Evolutionary conservation across 2,113 vertebrate species (phyloP).

Genomic region (Pitta sordida): DNA sequence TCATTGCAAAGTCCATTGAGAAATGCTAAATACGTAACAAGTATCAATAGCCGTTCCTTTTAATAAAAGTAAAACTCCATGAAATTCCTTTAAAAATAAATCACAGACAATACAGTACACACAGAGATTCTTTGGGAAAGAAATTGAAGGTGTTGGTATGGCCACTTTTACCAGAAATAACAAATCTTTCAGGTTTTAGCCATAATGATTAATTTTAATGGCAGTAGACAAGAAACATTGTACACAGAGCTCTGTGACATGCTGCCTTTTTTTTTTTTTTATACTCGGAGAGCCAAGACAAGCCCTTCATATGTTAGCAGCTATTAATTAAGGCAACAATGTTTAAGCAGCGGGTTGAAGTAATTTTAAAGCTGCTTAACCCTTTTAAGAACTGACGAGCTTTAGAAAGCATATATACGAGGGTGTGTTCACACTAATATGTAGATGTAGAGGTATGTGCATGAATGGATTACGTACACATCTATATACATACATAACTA

Average conservation of each 20-base stretch:
- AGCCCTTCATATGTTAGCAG: conserved; percentile 47
- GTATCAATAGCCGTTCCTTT: background rate
- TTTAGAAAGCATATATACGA: background rate
- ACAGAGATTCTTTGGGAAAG: background rate
- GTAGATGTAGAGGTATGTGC: background rate
- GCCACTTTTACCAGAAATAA: background rate
- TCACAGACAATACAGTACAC: rapidly evolving
- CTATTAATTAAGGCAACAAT: conserved; percentile 64
- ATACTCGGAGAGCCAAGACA: conserved; percentile 29
- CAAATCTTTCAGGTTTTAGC: background rate
- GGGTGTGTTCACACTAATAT: background rate
- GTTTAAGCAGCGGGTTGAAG: conserved; percentile 50
- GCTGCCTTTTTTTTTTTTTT: background rate
- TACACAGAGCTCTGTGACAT: conserved; percentile 44
- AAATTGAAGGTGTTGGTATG: background rate
- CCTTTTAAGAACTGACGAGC: background rate
- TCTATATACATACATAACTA: background rate
- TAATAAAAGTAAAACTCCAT: background rate
- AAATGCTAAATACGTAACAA: background rate
- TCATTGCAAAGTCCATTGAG: background rate
- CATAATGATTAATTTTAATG: conserved; percentile 19
- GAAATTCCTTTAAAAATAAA: background rate
- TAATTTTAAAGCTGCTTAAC: conserved; percentile 59
- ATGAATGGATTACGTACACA: background rate
- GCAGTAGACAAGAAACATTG: conserved; percentile 35